A percentile compares a stretch with the other conserved stretches of the same genome.
phyloP scores from a whole-genome alignment of 1,140 invertebrate species.

The Oryctes rhinoceros region DNA sequence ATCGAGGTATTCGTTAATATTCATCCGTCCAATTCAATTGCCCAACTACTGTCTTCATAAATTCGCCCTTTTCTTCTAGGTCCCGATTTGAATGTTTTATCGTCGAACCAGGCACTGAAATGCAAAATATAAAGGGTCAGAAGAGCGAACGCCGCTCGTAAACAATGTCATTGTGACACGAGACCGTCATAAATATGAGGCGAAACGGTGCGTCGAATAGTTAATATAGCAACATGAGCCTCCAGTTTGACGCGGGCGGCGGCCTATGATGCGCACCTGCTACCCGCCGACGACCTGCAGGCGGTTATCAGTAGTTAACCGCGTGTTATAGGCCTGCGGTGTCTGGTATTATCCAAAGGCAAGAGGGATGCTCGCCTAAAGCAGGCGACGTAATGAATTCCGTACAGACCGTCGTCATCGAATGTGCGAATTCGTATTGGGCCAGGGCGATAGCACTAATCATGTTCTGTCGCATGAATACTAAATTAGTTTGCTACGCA shows the following conservation, averaged over 20 bases:
- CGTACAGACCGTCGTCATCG: neutral
- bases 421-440: conserved; percentile 21
- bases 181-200: conserved; percentile 32
- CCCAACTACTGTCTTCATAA: neutral
- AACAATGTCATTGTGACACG: conserved; percentile 34
- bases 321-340: conserved; percentile 13
- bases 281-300: conserved; percentile 17
- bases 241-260: neutral
- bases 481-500: neutral
- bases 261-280: conserved; percentile 21
- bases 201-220: conserved; percentile 33
- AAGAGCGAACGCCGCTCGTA: conserved; percentile 8
- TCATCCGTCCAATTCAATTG: neutral
- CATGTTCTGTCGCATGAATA: neutral
- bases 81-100: neutral
- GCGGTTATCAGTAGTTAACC: conserved; percentile 36
- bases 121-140: conserved; percentile 26
- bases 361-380: neutral
- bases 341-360: neutral
- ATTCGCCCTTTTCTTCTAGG: conserved; percentile 12
- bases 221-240: conserved; percentile 29
- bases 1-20: neutral
- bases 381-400: conserved; percentile 19
- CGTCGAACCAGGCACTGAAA: conserved; percentile 2
- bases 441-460: neutral